A percentile compares a stretch with the other conserved stretches of the same genome.
Evolutionary conservation across 2,797 vertebrate genomes (phyloP).

Genomic region (Siniperca scherzeri): DNA sequence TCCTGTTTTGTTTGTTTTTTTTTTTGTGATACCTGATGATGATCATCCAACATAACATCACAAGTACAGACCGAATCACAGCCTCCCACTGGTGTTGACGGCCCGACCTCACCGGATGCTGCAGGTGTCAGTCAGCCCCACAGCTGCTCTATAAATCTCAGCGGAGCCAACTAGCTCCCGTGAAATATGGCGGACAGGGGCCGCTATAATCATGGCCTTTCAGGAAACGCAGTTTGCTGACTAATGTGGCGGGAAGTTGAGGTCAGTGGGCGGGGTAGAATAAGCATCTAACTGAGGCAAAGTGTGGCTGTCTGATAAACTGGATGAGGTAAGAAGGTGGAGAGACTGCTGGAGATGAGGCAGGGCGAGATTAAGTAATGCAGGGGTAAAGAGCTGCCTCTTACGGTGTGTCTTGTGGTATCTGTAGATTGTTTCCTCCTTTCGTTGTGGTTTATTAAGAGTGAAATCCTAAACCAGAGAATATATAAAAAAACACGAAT

Average conservation of each 20-base stretch:
- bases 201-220: conserved; percentile 41
- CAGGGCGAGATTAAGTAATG: neutral
- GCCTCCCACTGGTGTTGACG: conserved; percentile 40
- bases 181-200: conserved; percentile 46
- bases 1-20: neutral
- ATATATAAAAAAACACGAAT: neutral
- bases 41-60: conserved; percentile 26
- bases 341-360: neutral
- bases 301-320: conserved; percentile 23
- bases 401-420: neutral
- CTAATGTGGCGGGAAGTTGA: conserved; percentile 51
- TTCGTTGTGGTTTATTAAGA: neutral
- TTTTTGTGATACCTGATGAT: conserved; percentile 20
- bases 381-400: neutral
- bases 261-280: conserved; percentile 22
- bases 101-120: conserved; percentile 31
- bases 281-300: neutral
- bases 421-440: neutral
- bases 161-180: conserved; percentile 8
- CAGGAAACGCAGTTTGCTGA: conserved; percentile 54
- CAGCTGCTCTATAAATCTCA: conserved; percentile 52
- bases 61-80: conserved; percentile 35
- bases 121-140: conserved; percentile 47
- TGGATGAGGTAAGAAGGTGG: neutral
- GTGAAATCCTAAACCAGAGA: neutral